Percentiles rank a stretch among this genome's conserved stretches.
phyloP scores from a whole-genome alignment of 2,888 invertebrate species.

The Ptycholaimellus sp. region DNA sequence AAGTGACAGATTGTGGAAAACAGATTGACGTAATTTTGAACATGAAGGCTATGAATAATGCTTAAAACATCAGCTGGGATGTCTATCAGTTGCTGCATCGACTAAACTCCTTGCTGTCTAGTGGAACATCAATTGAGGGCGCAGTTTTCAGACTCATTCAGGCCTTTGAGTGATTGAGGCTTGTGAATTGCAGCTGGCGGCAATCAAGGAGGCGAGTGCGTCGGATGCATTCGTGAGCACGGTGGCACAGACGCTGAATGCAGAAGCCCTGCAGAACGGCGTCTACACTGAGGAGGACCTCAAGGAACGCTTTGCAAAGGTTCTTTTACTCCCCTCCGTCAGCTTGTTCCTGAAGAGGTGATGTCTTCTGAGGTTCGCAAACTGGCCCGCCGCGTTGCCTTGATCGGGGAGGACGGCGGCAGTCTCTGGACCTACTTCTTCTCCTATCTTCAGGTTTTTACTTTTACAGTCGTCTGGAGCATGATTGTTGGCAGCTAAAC shows the following conservation, averaged over 20 bases:
- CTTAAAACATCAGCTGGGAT: too few relatives aligned
- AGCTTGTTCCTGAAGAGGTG: not conserved
- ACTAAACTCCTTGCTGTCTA: too few relatives aligned
- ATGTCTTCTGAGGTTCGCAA: slow-evolving; percentile 15
- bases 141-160: too few relatives aligned
- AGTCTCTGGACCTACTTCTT: slow-evolving; percentile 45
- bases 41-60: too few relatives aligned
- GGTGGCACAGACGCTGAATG: slow-evolving; percentile 47
- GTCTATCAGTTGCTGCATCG: too few relatives aligned
- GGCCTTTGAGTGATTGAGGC: too few relatives aligned
- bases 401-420: slow-evolving; percentile 65
- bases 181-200: slow-evolving; percentile 42
- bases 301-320: slow-evolving; percentile 46
- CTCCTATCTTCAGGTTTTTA: too few relatives aligned
- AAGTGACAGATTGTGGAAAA: not conserved
- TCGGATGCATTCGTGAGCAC: slow-evolving; percentile 52
- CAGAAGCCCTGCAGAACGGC: slow-evolving; percentile 49
- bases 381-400: slow-evolving; percentile 52
- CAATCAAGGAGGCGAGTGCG: slow-evolving; percentile 41
- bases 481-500: too few relatives aligned
- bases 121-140: too few relatives aligned
- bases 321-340: slow-evolving; percentile 22
- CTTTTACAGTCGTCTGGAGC: too few relatives aligned
- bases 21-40: not conserved
- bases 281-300: slow-evolving; percentile 66